Evolutionary conservation across 2,113 vertebrate species (phyloP).

Genomic region (Tachuris rubrigastra): DNA sequence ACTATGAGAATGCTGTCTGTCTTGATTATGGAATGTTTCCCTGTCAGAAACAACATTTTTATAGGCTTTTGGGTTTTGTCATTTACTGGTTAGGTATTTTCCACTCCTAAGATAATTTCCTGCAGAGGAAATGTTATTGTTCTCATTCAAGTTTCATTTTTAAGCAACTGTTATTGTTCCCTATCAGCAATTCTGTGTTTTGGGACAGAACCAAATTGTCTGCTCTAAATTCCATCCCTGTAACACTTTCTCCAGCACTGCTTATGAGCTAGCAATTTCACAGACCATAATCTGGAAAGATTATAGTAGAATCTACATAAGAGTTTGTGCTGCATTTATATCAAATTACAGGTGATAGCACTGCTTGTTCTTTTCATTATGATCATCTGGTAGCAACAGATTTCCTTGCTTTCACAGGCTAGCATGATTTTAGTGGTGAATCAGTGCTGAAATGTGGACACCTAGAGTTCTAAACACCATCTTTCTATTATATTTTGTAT

Average conservation of each 20-base stretch:
- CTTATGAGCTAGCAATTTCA: constrained; percentile 38
- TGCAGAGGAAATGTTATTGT: neutral
- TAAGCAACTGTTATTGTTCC: constrained; percentile 32
- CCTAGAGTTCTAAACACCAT: neutral
- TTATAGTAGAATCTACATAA: neutral
- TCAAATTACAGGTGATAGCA: neutral
- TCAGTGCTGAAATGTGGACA: neutral
- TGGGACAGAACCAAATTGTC: constrained; percentile 43
- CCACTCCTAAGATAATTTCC: neutral
- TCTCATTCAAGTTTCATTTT: constrained; percentile 12
- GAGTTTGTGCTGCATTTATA: neutral
- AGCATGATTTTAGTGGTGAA: neutral
- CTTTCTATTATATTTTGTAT: neutral
- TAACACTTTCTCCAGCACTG: neutral
- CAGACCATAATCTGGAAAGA: constrained; percentile 22
- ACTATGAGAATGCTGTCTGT: neutral
- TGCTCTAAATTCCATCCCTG: constrained; percentile 30
- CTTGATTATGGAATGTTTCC: neutral
- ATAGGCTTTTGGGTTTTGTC: neutral
- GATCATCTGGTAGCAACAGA: neutral
- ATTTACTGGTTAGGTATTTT: constrained; percentile 1
- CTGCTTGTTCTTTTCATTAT: neutral
- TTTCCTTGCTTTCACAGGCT: neutral
- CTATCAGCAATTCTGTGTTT: constrained; percentile 23
- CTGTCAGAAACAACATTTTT: constrained; percentile 1